These are phyloP conservation scores for Opisthocomus hoazin DNA, from an alignment of 2,113 vertebrate genomes.

Conservation along the genomic window DNA sequence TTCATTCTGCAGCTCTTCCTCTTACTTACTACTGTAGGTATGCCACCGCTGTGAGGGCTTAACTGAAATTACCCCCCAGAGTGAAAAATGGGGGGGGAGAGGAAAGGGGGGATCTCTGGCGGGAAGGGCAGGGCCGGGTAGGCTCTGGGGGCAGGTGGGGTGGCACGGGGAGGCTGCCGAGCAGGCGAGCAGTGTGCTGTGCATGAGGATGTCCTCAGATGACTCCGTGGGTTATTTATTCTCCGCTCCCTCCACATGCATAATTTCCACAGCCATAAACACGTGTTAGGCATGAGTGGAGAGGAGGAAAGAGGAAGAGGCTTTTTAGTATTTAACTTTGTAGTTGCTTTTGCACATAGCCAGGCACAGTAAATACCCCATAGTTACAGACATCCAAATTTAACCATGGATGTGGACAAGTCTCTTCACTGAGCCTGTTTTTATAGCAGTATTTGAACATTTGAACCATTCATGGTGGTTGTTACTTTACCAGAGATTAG, in stretches of 20 bases:
- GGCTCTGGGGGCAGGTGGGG: neutral
- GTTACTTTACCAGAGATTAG: neutral
- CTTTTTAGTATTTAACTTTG: neutral
- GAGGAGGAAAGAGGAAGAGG: neutral
- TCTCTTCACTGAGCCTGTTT: neutral
- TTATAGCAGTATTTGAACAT: neutral
- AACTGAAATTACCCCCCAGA: neutral
- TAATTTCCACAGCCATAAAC: constrained; percentile 18
- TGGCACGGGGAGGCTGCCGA: neutral
- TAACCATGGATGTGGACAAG: neutral
- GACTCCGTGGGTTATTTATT: constrained; percentile 35
- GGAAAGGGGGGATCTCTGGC: neutral
- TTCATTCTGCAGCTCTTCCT: neutral
- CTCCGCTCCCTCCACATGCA: neutral
- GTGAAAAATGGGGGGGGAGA: neutral
- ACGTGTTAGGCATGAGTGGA: neutral
- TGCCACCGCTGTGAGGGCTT: neutral
- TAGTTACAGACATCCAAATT: neutral
- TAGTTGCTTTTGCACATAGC: neutral
- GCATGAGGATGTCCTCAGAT: neutral
- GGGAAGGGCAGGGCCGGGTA: neutral
- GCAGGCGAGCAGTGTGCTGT: neutral
- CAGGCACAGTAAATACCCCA: neutral
- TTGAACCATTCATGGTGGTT: neutral
- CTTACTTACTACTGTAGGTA: neutral